These are phyloP conservation scores for Gracilinanus agilis DNA, from an alignment of 2,113 vertebrate species.

Conservation along the genomic window DNA sequence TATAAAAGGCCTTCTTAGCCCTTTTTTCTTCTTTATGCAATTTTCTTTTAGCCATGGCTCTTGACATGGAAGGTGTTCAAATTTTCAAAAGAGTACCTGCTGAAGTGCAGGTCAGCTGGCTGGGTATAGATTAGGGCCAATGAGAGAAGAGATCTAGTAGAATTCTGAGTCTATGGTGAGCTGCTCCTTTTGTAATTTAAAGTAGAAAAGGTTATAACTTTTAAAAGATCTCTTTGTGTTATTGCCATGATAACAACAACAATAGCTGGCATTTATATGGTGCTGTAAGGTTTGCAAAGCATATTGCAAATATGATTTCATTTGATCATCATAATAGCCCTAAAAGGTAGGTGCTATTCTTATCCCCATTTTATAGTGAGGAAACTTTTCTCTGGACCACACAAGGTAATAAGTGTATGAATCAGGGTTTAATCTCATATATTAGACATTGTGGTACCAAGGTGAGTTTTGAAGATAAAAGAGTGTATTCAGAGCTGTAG, in stretches of 20 bases:
- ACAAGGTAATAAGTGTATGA: too few species aligned
- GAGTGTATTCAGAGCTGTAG: not conserved
- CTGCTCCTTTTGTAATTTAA: not conserved
- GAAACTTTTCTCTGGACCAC: too few species aligned
- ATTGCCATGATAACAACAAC: not conserved
- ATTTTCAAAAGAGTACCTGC: not conserved
- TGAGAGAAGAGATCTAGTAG: not conserved
- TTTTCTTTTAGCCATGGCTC: not conserved
- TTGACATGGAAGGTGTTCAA: not conserved
- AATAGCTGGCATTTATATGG: not conserved
- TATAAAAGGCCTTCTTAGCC: not conserved
- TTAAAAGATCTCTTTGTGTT: not conserved
- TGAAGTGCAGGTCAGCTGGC: not conserved
- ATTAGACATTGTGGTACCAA: not conserved
- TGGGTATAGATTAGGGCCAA: not conserved
- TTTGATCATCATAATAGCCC: not conserved
- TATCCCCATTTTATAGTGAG: too few species aligned
- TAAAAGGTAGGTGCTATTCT: too few species aligned
- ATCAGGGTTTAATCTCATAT: not conserved
- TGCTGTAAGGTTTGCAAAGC: not conserved
- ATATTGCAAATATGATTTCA: not conserved
- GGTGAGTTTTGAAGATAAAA: too few species aligned
- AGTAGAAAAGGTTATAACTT: not conserved
- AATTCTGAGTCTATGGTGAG: not conserved
- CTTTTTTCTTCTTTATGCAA: not conserved